A percentile compares a stretch with the other conserved stretches of the same genome.
phyloP scores from a whole-genome alignment of 2,888 invertebrate genomes.

The Cerastoderma edule region DNA sequence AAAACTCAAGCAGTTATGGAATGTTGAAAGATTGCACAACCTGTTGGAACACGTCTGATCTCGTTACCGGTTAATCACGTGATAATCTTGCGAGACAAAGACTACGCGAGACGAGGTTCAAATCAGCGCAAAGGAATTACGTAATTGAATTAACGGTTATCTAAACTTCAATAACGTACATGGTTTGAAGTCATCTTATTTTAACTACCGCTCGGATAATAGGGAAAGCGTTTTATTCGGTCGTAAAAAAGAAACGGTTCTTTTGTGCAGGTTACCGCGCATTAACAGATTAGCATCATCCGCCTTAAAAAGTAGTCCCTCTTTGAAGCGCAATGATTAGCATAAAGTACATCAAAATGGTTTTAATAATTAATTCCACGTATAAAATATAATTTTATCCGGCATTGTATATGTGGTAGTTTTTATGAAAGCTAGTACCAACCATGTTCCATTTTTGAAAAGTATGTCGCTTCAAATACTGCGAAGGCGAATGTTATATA shows the following conservation, averaged over 20 bases:
- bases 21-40: conserved; percentile 11
- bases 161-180: conserved; percentile 32
- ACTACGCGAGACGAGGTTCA: conserved; percentile 15
- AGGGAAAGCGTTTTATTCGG: conserved; percentile 6
- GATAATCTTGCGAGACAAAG: conserved; percentile 19
- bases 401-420: no score
- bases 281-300: conserved; percentile 31
- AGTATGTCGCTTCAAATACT: no score
- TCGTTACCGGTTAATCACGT: conserved; percentile 6
- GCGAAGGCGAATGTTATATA: no score
- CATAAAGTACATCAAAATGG: conserved; percentile 23
- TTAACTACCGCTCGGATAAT: conserved; percentile 19
- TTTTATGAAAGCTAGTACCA: no score
- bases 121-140: conserved; percentile 30
- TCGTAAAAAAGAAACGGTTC: conserved; percentile 20
- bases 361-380: conserved; percentile 21
- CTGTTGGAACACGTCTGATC: conserved; percentile 8
- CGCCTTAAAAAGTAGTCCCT: conserved; percentile 24
- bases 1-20: no score
- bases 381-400: no score
- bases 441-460: no score
- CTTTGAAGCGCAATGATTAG: conserved; percentile 27
- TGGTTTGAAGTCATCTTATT: conserved; percentile 38
- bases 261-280: conserved; percentile 22
- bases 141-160: conserved; percentile 31